Conservation (phyloP, 2,888 invertebrate species). For the Mesorhabditis belari region DNA sequence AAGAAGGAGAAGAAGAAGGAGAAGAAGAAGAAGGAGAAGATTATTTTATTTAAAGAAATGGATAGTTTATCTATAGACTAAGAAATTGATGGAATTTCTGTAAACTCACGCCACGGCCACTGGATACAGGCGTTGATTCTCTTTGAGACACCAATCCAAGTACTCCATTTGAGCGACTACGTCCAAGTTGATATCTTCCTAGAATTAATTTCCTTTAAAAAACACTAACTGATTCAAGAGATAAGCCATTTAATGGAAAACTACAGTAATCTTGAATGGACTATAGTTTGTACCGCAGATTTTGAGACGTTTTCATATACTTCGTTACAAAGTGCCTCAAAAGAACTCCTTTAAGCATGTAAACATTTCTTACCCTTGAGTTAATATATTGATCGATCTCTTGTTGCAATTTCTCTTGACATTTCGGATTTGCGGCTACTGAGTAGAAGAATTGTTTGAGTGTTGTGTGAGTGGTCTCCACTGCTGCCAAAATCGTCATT, state of each 20-base stretch:
- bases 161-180: conserved; percentile 7
- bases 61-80: too few species aligned
- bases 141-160: conserved; percentile 13
- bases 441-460: conserved; percentile 42
- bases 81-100: not conserved
- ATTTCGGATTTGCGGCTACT: conserved; percentile 55
- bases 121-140: conserved; percentile 11
- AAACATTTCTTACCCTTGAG: not conserved
- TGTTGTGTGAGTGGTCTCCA: conserved; percentile 9
- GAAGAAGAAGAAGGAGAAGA: too few species aligned
- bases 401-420: conserved; percentile 48
- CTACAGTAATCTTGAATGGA: too few species aligned
- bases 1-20: too few species aligned
- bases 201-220: too few species aligned
- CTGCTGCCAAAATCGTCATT: conserved; percentile 13
- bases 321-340: too few species aligned
- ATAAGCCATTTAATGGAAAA: too few species aligned
- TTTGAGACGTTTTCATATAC: too few species aligned
- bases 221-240: too few species aligned
- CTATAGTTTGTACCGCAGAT: too few species aligned
- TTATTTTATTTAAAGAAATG: not conserved
- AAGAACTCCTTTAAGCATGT: not conserved
- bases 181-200: conserved; percentile 8
- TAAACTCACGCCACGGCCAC: conserved; percentile 8
- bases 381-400: conserved; percentile 8